Conservation (phyloP, 23 tunicate genomes). For the Aplidium turbinatum region DNA sequence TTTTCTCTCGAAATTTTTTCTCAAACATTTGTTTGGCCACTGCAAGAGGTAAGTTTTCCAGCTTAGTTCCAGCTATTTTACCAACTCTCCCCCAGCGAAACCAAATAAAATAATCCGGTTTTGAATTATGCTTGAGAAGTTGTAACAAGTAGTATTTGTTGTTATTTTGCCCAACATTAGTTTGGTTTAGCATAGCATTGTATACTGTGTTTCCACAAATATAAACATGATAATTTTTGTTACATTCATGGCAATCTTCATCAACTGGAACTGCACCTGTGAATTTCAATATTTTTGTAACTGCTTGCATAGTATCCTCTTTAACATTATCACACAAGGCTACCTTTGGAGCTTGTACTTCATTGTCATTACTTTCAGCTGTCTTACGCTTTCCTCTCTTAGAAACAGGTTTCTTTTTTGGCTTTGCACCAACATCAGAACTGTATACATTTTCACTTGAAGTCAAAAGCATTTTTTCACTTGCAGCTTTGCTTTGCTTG, state of each 20-base stretch:
- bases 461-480: too few relatives aligned
- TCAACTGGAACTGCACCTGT: conserved; percentile 68
- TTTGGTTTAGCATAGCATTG: conserved; percentile 91
- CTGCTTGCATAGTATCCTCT: neutral
- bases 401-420: too few relatives aligned
- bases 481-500: too few relatives aligned
- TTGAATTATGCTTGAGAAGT: conserved; percentile 49
- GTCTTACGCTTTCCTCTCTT: too few relatives aligned
- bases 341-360: too few relatives aligned
- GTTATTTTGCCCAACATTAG: conserved; percentile 76
- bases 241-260: conserved; percentile 39
- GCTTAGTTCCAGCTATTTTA: conserved; percentile 64
- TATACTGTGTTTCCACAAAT: conserved; percentile 24
- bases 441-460: too few relatives aligned
- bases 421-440: too few relatives aligned
- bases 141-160: conserved; percentile 81
- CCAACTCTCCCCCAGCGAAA: conserved; percentile 90
- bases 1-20: conserved; percentile 76
- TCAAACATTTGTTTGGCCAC: conserved; percentile 40
- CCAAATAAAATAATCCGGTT: conserved; percentile 48
- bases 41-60: conserved; percentile 13
- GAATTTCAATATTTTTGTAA: conserved; percentile 37
- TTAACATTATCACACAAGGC: neutral
- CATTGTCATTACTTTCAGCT: too few relatives aligned
- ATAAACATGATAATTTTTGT: conserved; percentile 52